Percentiles rank a stretch among this genome's conserved stretches.
Evolutionary conservation across 2,113 vertebrate species (phyloP).

Genomic region (Melospiza georgiana): DNA sequence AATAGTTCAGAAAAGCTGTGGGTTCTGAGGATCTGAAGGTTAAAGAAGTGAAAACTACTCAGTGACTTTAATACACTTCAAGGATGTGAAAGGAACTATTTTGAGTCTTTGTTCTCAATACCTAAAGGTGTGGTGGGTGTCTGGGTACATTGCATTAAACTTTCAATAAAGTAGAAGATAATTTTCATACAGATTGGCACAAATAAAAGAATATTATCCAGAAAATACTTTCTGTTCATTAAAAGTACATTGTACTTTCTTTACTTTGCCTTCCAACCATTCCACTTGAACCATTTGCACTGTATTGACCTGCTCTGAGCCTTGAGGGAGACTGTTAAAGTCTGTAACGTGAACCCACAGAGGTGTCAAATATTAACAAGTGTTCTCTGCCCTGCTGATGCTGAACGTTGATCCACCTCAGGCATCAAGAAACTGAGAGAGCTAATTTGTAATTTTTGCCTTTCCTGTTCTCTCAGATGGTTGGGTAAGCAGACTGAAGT

Average conservation of each 20-base stretch:
- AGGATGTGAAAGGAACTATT: not conserved
- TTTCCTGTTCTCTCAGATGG: not conserved
- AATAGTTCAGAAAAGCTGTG: not conserved
- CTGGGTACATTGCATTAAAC: not conserved
- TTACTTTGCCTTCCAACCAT: not conserved
- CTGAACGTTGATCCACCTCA: not conserved
- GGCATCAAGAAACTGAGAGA: not conserved
- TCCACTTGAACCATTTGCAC: not conserved
- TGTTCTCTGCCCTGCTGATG: not conserved
- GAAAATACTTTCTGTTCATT: not conserved
- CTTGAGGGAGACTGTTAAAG: not conserved
- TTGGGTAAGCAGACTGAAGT: not conserved
- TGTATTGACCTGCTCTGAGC: not conserved
- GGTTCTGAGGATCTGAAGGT: not conserved
- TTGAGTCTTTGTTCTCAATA: not conserved
- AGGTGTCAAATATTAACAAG: slow-evolving; percentile 1
- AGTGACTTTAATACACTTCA: not conserved
- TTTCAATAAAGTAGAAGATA: not conserved
- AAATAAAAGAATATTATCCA: not conserved
- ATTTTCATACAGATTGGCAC: not conserved
- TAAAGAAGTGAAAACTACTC: not conserved
- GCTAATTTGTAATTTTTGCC: not conserved
- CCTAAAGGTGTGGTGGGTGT: not conserved
- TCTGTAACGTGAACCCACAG: not conserved
- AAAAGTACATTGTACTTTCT: not conserved